Percentiles rank a stretch among this genome's conserved stretches.
Evolutionary conservation across 1,140 invertebrate species (phyloP).

Genomic region (Pachyrhynchus sulphureomaculatus): DNA sequence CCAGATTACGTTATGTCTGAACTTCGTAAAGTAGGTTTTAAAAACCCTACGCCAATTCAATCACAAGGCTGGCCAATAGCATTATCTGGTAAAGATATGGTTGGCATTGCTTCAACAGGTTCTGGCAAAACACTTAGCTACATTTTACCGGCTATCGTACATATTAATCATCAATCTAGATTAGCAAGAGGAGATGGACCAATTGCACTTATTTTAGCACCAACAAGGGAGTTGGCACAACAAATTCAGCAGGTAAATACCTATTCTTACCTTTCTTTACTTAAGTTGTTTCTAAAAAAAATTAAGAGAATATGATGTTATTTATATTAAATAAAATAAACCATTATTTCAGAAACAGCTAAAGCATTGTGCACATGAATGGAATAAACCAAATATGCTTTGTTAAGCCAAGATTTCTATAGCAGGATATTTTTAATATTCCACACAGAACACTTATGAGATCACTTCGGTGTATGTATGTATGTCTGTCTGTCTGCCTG

Average conservation of each 20-base stretch:
- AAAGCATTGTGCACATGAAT: no score
- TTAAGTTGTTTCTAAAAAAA: no score
- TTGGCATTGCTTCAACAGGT: conserved; percentile 91
- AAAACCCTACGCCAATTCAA: conserved; percentile 82
- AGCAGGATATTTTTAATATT: no score
- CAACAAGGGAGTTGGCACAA: conserved; percentile 93
- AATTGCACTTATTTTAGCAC: conserved; percentile 87
- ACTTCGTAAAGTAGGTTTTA: conserved; percentile 58
- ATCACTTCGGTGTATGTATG: no score
- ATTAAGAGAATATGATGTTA: no score
- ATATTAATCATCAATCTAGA: conserved; percentile 87
- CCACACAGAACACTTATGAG: no score
- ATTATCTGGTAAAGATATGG: conserved; percentile 83
- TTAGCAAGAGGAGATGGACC: conserved; percentile 84
- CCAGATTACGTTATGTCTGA: background rate
- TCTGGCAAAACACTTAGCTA: conserved; percentile 87
- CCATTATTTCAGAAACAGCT: no score
- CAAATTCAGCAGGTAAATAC: conserved; percentile 87
- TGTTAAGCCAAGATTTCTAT: no score
- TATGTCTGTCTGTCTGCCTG: no score
- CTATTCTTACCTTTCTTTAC: no score
- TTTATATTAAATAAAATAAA: no score
- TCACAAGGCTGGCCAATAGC: conserved; percentile 89
- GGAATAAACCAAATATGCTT: no score
- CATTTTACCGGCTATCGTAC: conserved; percentile 82